Base-by-base conservation (phyloP, 1,140 invertebrate species). In the Solen grandis region DNA sequence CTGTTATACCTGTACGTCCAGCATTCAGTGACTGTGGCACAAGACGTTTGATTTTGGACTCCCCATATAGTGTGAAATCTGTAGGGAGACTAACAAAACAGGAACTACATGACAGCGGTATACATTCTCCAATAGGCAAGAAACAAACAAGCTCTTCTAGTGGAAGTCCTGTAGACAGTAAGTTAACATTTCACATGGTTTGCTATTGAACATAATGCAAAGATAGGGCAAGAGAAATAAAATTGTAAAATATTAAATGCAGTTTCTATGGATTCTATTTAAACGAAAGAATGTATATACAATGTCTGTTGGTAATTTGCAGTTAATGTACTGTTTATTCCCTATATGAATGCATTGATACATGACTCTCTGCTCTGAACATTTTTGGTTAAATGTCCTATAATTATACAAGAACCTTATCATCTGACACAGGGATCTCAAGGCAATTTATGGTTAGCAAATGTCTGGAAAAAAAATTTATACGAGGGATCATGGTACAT, bases 11-110 rank as follows among this genome's bases (percentile, higher is more conserved):
- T 16, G 27, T 35, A n/a, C 59, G 77, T 52, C 68, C 77, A 27
- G 77, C 77, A 1, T 80, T 72, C 57, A 80, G 77, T 62, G 77
- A 80, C 55, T 80, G 77, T 73, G 69, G 68, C 16, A 78, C 50
- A 14, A 35, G 75, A n/a, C 57, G 75, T 50, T 55, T 55, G 3
- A 27, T 46, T 8, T 35, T 55, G 14, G 41, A 35, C 22, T 36
- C 55, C 19, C 38, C 31, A 38, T 57, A 38, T 41, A 73, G 70
- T 22, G 38, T 72, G 22, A 63, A 59, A 27, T 70, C 66, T 10
- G 36, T 41, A 16, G 57, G 55, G 14, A 59, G 14, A 46, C 41
- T 46, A 19, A 59, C 52, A 65, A 54, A 41, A 31, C 57, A 31
- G 41, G 65, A 60, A 0, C n/a, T 78, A 50, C 54, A 78, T 69